These are phyloP conservation scores for Odontomachus brunneus DNA, from an alignment of 1,140 invertebrate genomes.

Conservation along the genomic window DNA sequence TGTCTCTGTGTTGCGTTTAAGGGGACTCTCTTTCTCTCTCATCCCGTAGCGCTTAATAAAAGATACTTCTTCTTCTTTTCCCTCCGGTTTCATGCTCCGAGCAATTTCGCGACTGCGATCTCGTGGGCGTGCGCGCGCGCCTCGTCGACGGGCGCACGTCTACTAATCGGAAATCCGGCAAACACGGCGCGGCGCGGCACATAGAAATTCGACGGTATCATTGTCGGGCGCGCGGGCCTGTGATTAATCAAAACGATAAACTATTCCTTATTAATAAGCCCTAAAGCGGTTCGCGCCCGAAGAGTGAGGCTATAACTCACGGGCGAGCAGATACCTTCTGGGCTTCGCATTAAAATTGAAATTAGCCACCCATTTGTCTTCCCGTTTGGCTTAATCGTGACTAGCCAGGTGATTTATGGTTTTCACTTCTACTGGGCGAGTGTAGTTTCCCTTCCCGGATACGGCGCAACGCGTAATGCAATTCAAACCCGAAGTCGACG, in stretches of 20 bases:
- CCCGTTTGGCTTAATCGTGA: conserved; percentile 74
- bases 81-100: conserved; percentile 23
- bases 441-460: conserved; percentile 58
- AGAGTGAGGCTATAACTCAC: conserved; percentile 54
- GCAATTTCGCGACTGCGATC: conserved; percentile 18
- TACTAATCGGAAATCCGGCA: conserved; percentile 47
- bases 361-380: conserved; percentile 78
- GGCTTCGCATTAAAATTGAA: conserved; percentile 73
- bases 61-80: conserved; percentile 36
- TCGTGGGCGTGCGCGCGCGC: conserved; percentile 22
- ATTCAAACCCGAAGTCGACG: conserved; percentile 61
- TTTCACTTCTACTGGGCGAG: conserved; percentile 63
- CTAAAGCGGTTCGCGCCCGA: conserved; percentile 53
- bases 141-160: not conserved
- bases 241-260: conserved; percentile 56
- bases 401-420: conserved; percentile 75
- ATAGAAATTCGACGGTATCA: conserved; percentile 25
- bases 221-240: not conserved
- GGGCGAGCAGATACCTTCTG: conserved; percentile 48
- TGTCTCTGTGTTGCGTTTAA: too few relatives aligned
- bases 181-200: not conserved
- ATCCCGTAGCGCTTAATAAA: too few relatives aligned
- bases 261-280: conserved; percentile 61
- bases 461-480: conserved; percentile 65
- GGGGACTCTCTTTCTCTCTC: too few relatives aligned